Conservation (phyloP, 2,797 vertebrate species). For the Pelochelys cantorii region DNA sequence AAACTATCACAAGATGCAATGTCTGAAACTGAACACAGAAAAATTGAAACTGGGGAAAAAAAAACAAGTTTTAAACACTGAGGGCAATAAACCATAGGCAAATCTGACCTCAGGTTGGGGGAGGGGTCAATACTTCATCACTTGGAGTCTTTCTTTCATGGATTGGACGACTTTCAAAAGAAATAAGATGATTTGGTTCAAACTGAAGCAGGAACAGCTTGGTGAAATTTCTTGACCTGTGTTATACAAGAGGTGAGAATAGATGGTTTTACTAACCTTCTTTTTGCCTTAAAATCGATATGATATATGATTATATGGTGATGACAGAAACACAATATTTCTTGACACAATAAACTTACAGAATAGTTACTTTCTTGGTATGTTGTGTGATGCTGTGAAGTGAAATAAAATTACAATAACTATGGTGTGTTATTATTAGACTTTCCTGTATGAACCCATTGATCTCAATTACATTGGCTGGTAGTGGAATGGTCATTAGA, state of each 20-base stretch:
- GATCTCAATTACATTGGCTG: not conserved
- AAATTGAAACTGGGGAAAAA: not conserved
- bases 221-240: not conserved
- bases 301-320: not conserved
- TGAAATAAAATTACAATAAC: not conserved
- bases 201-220: not conserved
- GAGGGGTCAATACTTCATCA: not conserved
- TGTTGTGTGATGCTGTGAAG: not conserved
- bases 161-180: not conserved
- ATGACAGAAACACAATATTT: not conserved
- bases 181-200: slow-evolving; percentile 19
- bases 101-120: not conserved
- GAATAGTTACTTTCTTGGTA: not conserved
- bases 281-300: not conserved
- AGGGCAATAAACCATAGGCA: slow-evolving; percentile 16
- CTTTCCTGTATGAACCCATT: not conserved
- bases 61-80: not conserved
- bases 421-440: not conserved
- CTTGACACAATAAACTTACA: not conserved
- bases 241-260: not conserved
- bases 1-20: not conserved
- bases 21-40: not conserved
- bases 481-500: not conserved
- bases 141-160: not conserved
- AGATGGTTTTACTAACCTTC: not conserved